Evolutionary conservation across 30 jellyfish, hydroid and myxozoan species (phyloP).

Genomic region (Mastigias papua): DNA sequence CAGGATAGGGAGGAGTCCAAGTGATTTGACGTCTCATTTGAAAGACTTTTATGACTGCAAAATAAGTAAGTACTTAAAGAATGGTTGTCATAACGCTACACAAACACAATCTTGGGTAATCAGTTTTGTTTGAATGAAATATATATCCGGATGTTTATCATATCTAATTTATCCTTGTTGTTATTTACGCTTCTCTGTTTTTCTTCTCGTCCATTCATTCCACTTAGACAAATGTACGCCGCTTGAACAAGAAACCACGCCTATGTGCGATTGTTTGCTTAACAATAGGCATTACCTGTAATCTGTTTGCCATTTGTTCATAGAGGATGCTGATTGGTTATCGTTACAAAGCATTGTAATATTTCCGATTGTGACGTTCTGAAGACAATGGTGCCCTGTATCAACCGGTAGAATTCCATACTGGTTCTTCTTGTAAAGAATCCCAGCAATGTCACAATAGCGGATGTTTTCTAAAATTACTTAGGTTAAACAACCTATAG

Average conservation of each 20-base stretch:
- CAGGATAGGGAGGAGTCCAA: too few species aligned
- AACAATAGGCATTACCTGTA: background rate
- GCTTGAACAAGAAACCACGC: constrained; percentile 27
- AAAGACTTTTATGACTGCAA: background rate
- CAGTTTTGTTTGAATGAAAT: background rate
- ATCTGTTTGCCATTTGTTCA: background rate
- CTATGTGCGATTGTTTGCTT: background rate
- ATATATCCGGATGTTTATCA: constrained; percentile 23
- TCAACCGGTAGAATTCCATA: constrained; percentile 36
- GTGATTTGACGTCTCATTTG: too few species aligned
- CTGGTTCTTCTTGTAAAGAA: constrained; percentile 5
- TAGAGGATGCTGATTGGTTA: constrained; percentile 11
- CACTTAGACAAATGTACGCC: background rate
- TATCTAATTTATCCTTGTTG: background rate
- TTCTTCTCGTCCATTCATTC: constrained; percentile 5
- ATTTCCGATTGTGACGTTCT: constrained; percentile 45
- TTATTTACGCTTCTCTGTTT: background rate
- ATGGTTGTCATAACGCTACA: background rate
- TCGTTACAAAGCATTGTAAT: constrained; percentile 11
- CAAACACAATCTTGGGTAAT: background rate
- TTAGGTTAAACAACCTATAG: background rate
- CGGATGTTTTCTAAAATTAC: constrained; percentile 39
- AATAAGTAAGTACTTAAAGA: background rate
- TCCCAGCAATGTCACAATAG: constrained; percentile 29
- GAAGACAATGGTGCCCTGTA: constrained; percentile 17